Evolutionary conservation across 1,140 invertebrate species (phyloP).

Genomic region (Bombus picipes): DNA sequence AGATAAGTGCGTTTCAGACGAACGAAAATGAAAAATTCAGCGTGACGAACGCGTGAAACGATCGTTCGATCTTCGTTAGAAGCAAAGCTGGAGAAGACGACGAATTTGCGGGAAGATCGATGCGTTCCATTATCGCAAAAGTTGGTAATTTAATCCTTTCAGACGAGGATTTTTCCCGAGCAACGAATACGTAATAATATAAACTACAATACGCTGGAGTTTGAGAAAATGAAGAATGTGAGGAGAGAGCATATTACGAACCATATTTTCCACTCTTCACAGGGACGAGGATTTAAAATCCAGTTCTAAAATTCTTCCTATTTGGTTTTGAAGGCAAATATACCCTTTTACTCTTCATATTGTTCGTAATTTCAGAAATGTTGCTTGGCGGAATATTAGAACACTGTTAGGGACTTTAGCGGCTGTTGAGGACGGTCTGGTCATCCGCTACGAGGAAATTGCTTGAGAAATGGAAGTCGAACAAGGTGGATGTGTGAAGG

Average conservation of each 20-base stretch:
- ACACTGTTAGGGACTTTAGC: not conserved
- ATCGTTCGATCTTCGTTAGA: not conserved
- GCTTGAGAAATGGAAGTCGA: constrained; percentile 10
- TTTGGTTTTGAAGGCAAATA: no score
- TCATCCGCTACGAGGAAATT: constrained; percentile 16
- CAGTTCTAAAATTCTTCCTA: no score
- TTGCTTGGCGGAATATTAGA: not conserved
- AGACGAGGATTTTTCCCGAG: not conserved
- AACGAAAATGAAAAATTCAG: not conserved
- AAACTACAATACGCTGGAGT: no score
- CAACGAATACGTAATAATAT: not conserved
- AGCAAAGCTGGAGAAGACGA: no score
- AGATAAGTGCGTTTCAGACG: constrained; percentile 14
- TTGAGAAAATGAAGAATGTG: not conserved
- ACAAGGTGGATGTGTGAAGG: not conserved
- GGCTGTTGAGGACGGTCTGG: not conserved
- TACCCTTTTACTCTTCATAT: no score
- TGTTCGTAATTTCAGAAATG: not conserved
- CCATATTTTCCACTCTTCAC: no score
- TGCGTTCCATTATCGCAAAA: not conserved
- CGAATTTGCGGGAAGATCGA: not conserved
- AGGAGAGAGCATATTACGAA: no score
- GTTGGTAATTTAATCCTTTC: not conserved
- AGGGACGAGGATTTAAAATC: no score
- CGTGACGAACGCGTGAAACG: not conserved